Conservation (phyloP, 1,140 invertebrate genomes). For the Andrena cerasifolii region DNA sequence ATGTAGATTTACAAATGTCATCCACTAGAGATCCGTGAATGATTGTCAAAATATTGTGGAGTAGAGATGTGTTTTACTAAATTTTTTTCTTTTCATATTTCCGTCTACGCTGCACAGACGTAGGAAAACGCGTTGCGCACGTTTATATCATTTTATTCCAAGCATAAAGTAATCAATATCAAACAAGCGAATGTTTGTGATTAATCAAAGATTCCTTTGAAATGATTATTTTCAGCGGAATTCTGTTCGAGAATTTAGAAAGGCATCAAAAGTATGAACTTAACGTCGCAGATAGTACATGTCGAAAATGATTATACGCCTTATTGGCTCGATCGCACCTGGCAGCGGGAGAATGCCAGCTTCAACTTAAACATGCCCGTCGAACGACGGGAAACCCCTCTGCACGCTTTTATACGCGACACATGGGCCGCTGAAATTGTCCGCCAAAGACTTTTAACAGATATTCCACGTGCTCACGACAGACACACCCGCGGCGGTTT, state of each 20-base stretch:
- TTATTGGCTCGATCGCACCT: conserved; percentile 42
- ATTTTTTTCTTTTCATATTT: too few species aligned
- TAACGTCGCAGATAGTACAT: conserved; percentile 12
- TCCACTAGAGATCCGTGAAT: too few species aligned
- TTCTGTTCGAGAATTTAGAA: not conserved
- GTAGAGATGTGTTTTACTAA: too few species aligned
- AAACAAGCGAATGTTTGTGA: too few species aligned
- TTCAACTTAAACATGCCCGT: conserved; percentile 3
- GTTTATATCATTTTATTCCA: too few species aligned
- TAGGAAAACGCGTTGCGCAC: too few species aligned
- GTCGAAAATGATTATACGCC: conserved; percentile 52
- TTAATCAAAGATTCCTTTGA: too few species aligned
- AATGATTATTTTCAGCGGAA: not conserved
- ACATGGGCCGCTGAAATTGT: conserved; percentile 1
- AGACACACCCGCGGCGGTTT: conserved; percentile 31
- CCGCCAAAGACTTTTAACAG: not conserved
- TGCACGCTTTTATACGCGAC: not conserved
- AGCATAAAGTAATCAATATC: too few species aligned
- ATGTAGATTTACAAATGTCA: too few species aligned
- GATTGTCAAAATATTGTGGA: too few species aligned
- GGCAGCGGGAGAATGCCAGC: conserved; percentile 19
- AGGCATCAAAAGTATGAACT: not conserved
- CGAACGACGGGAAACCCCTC: conserved; percentile 25
- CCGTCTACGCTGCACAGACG: too few species aligned
- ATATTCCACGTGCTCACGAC: conserved; percentile 28